Base-by-base conservation (phyloP, 2,797 vertebrate species). In the Neosilurus hyrtlii region DNA sequence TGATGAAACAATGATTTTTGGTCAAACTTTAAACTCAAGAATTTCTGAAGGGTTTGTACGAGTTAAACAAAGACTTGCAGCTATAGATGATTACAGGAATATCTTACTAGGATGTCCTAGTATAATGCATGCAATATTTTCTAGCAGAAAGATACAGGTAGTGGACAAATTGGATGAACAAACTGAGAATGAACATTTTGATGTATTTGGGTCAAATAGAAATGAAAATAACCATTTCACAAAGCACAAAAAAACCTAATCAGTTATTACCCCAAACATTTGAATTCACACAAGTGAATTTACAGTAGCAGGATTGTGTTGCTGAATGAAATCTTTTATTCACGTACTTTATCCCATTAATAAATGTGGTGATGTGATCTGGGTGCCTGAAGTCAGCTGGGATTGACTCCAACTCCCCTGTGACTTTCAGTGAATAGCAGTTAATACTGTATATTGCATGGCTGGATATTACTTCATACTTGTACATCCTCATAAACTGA, bases 51-150 rank as follows among this genome's bases (percentile, higher is more conserved):
- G 15, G 8, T 54, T 73, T 15, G n/a, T n/a, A 52, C 24, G 43
- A 52, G 68, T 52, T 72, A 72, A 72, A 67, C 66, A 37, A 67
- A 26, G 14, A 54, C 43, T 72, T 24, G 68, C 43, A 24, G n/a
- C n/a, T 72, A 16, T 72, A 35, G 52, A 72, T 15, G 49, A 72
- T 72, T 52, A 52, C 43, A 26, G 8, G 12, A 72, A 52, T 52
- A 52, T 5, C 12, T 24, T 24, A 54, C n/a, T 54, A 26, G 18
- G 10, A 4, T 37, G 22, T 5, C 5, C 0, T 12, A 14, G 43
- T 22, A 24, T 52, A 12, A 51, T 14, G 4, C 20, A 26, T 52
- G 16, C n/a, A 51, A 11, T 52, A 24, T 72, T 52, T 52, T 1
- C 16, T 24, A 52, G 12, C 49, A 72, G 22, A 2, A 49, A 51